These are phyloP conservation scores for Tenthredo livida DNA, from an alignment of 2,888 invertebrate genomes.

Conservation along the genomic window DNA sequence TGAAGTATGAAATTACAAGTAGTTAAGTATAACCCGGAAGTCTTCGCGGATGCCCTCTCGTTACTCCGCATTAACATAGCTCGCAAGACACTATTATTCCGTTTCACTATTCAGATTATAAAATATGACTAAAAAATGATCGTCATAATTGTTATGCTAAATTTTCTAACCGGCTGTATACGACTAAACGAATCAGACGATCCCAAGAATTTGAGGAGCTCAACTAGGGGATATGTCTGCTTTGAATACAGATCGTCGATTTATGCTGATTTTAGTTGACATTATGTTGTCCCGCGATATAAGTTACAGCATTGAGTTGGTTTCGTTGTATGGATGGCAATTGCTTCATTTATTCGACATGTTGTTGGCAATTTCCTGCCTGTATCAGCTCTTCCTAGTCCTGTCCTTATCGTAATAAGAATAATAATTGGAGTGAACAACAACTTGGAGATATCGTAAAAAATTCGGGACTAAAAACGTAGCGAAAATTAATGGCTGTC, in stretches of 20 bases:
- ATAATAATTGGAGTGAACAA: neutral
- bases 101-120: neutral
- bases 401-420: neutral
- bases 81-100: neutral
- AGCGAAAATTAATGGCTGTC: neutral
- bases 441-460: neutral
- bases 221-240: slow-evolving; percentile 57
- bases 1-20: neutral
- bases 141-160: neutral
- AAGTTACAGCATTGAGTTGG: slow-evolving; percentile 14
- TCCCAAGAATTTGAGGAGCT: slow-evolving; percentile 26
- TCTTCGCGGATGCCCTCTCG: neutral
- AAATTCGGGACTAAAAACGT: neutral
- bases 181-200: neutral
- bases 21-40: neutral
- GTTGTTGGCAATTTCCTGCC: neutral
- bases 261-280: slow-evolving; percentile 41
- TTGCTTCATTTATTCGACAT: slow-evolving; percentile 12
- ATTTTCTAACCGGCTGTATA: neutral
- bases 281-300: slow-evolving; percentile 11
- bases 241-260: slow-evolving; percentile 65
- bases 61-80: neutral
- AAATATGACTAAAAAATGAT: neutral
- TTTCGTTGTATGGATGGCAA: slow-evolving; percentile 28
- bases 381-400: neutral